These are phyloP conservation scores for Vulpes vulpes DNA, from an alignment of 2,113 vertebrate species.

Conservation along the genomic window DNA sequence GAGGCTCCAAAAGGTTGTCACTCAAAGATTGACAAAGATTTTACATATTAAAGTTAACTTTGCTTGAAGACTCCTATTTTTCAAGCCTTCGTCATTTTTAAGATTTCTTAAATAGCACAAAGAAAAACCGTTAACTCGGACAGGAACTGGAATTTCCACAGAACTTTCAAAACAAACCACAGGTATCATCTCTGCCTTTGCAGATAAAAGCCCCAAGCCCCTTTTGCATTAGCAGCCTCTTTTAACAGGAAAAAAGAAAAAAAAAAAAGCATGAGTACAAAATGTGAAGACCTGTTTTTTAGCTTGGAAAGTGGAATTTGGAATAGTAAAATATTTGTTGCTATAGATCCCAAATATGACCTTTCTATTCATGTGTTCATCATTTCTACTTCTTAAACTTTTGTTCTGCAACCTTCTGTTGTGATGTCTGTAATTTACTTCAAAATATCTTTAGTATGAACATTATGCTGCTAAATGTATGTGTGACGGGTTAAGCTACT, in stretches of 20 bases:
- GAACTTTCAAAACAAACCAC: not conserved
- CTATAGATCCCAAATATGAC: not conserved
- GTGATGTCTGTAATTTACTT: not conserved
- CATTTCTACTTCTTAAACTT: not conserved
- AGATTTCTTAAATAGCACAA: not conserved
- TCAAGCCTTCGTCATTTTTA: slow-evolving; percentile 1
- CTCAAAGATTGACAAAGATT: not conserved
- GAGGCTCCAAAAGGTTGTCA: not conserved
- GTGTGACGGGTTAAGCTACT: not conserved
- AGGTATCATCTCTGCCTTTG: not conserved
- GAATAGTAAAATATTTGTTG: not conserved
- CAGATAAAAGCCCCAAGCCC: not conserved
- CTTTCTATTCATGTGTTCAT: not conserved
- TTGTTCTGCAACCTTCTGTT: not conserved
- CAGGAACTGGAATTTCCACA: slow-evolving; percentile 26
- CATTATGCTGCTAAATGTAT: not conserved
- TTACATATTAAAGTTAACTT: not conserved
- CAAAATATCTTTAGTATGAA: not conserved
- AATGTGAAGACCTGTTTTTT: not conserved
- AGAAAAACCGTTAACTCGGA: not conserved
- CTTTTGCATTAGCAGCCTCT: not conserved
- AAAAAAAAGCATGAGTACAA: not conserved
- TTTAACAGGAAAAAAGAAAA: not conserved
- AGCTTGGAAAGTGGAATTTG: not conserved
- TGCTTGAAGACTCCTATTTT: not conserved